Evolutionary conservation across 2,888 invertebrate genomes (phyloP), one percentile per base, ranked within the genome.

Genomic region (Cataglyphis cursor): DNA sequence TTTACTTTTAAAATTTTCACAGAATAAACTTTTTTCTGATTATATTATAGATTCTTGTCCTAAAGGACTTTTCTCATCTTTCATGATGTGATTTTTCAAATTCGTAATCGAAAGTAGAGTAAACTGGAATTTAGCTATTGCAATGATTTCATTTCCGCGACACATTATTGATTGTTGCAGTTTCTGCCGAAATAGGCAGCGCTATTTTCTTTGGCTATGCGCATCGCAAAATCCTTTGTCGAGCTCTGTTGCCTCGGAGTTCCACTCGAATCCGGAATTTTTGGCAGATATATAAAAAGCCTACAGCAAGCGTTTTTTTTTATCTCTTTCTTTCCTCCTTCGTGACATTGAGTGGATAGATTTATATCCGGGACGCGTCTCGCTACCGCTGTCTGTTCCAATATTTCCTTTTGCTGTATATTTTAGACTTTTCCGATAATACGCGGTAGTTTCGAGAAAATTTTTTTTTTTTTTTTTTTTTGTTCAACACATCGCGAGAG

Each of bases 281-380:
- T 83, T 90, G 90, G 90, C 90, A 64, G 70, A 64, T 73, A 74
- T 88, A 90, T 89, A 89, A 87, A 90, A 90, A 90, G 84, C 86
- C 73, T 81, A 81, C 64, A 82, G 8, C 41, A 8, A 35, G 28
- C n/a, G 28, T 12, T 35, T 44, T 38, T 64, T 65, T 57, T 31
- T 38, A 44, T 38, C 18, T 48, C 44, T n/a, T 54, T 15, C 35
- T 48, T 54, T 57, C 57, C 31, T 57, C 24, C 31, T 78, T 61
- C 85, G 87, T 86, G 89, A 89, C 90, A 88, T 85, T 83, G 87
- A 90, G 85, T 88, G 82, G 84, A 57, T 83, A 85, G 88, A 90
- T 90, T 90, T 90, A 85, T 90, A 86, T 89, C 84, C 85, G 41
- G 61, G 61, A 65, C 18, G 59, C 28, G 28, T 57, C 28, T 10